Conservation (phyloP, 2,113 vertebrate species). For the Synodontis membranacea region DNA sequence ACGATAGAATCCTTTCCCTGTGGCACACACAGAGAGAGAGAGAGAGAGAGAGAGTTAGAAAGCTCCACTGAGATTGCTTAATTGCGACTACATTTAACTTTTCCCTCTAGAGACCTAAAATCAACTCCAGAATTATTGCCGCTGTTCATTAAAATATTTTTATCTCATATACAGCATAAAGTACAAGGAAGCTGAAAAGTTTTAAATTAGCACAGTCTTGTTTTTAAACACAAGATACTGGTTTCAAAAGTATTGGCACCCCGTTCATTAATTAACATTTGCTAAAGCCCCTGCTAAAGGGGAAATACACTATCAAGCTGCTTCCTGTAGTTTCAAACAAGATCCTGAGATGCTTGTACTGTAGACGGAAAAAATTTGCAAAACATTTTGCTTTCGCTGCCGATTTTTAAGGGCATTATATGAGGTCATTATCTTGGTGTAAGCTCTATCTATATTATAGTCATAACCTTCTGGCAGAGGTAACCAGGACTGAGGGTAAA, state of each 20-base stretch:
- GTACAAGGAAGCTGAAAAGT: background rate
- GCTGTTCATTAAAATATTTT: background rate
- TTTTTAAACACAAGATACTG: background rate
- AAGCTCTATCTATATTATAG: background rate
- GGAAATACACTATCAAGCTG: background rate
- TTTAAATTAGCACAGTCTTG: background rate
- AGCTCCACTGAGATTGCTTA: background rate
- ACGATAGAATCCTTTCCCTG: conserved; percentile 82
- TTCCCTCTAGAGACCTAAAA: background rate
- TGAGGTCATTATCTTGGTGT: background rate
- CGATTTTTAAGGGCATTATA: background rate
- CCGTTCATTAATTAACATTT: background rate
- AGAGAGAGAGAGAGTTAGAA: background rate
- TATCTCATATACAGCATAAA: background rate
- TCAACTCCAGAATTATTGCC: background rate
- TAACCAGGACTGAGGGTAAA: background rate
- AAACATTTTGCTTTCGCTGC: background rate
- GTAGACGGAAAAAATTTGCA: no score
- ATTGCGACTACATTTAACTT: background rate
- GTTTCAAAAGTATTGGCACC: background rate
- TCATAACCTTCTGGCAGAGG: background rate
- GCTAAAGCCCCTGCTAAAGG: background rate
- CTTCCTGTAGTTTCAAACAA: background rate
- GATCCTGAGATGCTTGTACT: background rate
- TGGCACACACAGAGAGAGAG: background rate